phyloP scores from a whole-genome alignment of 2,888 invertebrate species.

The Synanthedon formicaeformis region DNA sequence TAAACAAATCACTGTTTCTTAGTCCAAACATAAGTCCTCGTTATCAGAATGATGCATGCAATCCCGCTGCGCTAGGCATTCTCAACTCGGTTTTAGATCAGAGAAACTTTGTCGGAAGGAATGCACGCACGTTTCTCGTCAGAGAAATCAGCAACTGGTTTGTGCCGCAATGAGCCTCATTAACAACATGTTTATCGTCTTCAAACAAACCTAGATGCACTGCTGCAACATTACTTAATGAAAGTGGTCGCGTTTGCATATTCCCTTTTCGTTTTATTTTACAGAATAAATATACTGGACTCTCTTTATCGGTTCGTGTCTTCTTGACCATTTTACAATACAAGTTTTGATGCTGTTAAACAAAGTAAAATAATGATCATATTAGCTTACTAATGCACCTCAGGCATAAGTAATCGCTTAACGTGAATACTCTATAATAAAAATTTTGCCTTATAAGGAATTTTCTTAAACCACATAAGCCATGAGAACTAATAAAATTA shows the following conservation, averaged over 20 bases:
- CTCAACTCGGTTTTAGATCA: conserved; percentile 19
- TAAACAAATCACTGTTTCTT: conserved; percentile 9
- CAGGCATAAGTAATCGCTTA: no score
- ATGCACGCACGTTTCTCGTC: conserved; percentile 6
- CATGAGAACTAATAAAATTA: no score
- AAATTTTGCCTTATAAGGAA: no score
- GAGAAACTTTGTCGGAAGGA: conserved; percentile 13
- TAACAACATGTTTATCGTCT: conserved; percentile 25
- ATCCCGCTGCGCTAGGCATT: conserved; percentile 11
- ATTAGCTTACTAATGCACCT: no score
- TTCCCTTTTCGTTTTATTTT: background rate
- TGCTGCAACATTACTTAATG: conserved; percentile 25
- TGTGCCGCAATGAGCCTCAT: conserved; percentile 15
- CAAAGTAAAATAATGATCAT: no score
- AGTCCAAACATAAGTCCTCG: conserved; percentile 5
- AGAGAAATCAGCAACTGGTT: conserved; percentile 22
- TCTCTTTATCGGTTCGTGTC: no score
- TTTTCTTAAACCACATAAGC: no score
- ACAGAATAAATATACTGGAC: no score
- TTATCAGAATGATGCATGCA: conserved; percentile 16
- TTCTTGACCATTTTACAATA: no score
- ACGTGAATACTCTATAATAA: no score
- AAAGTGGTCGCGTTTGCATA: conserved; percentile 25
- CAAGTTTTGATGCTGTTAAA: no score
- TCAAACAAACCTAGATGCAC: conserved; percentile 14